Base-by-base conservation (phyloP, 2,113 vertebrate genomes). In the Campylomormyrus tamandua region DNA sequence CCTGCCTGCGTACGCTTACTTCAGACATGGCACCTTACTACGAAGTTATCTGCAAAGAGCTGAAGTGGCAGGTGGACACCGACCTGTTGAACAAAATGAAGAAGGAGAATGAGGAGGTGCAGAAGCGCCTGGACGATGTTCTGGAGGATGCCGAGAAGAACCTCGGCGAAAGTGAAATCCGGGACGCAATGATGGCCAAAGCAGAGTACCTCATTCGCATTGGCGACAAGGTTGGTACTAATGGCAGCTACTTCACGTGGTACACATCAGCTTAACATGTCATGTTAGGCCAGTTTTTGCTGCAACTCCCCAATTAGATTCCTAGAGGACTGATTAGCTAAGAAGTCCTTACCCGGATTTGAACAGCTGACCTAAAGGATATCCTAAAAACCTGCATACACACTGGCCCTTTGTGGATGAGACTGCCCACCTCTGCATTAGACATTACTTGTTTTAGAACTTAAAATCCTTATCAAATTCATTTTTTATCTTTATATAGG, bases 101-200 rank as follows among this genome's bases (percentile, higher is more conserved):
- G 92, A 98, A 99, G 89, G 97, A 98, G 0, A 99, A 99, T 0
- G 97, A 99, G 85, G 98, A 98, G 2, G 98, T 99, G 89, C 17
- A 98, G 93, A 98, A 98, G 89, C 96, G 97, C 0, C 93, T 99
- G n/a, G 98, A 98, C 50, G 97, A 97, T 0, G 96, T 97, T 5
- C 93, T 99, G 90, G 98, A 99, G 89, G 98, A 99, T 13, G 98
- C 98, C 0, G 98, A 99, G 94, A 99, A 98, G 93, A 99, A 96
- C 89, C 77, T 98, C 62, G 98, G 98, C 11, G 98, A 99, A 94
- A 99, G 98, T 0, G 98, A 99, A 93, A 99, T 99, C 90, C 95
- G 98, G 5, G 98, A 99, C 62, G 97, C 97, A 0, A 99, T 99
- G 98, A 98, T 99, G 98, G 97, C 98, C n/a, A 99, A 96, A 92